Conservation (phyloP, 2,888 invertebrate genomes). For the Eledona agricola region DNA sequence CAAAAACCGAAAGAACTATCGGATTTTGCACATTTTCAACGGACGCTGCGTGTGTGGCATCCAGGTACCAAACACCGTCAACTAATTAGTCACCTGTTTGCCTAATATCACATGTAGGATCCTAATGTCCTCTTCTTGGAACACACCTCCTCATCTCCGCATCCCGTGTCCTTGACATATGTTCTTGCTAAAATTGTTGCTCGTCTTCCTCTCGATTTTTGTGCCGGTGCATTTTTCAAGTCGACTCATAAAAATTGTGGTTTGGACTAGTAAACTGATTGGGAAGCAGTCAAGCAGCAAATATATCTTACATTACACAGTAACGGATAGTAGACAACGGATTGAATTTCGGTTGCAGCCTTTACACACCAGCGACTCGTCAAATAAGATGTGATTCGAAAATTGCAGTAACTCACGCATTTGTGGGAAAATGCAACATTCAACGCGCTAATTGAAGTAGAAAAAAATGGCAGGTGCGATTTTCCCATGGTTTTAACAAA, state of each 20-base stretch:
- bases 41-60: slow-evolving; percentile 11
- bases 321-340: slow-evolving; percentile 59
- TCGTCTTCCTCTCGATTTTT: slow-evolving; percentile 15
- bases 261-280: slow-evolving; percentile 58
- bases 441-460: slow-evolving; percentile 3
- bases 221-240: slow-evolving; percentile 36
- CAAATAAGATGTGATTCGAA: slow-evolving; percentile 46
- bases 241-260: slow-evolving; percentile 58
- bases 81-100: slow-evolving; percentile 15
- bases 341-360: slow-evolving; percentile 61
- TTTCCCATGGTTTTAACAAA: slow-evolving; percentile 28
- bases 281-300: slow-evolving; percentile 60
- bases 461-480: slow-evolving; percentile 3
- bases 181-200: too few species aligned
- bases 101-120: slow-evolving; percentile 5
- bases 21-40: too few species aligned
- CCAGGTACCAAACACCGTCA: slow-evolving; percentile 7
- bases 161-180: slow-evolving; percentile 13
- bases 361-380: slow-evolving; percentile 57
- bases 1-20: slow-evolving; percentile 26
- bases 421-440: slow-evolving; percentile 2
- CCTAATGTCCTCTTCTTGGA: slow-evolving; percentile 12
- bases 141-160: slow-evolving; percentile 1
- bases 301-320: slow-evolving; percentile 63
- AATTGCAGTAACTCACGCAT: slow-evolving; percentile 3